These are phyloP conservation scores for Rhegmatorhina hoffmannsi DNA, from an alignment of 2,113 vertebrate species.

Conservation along the genomic window DNA sequence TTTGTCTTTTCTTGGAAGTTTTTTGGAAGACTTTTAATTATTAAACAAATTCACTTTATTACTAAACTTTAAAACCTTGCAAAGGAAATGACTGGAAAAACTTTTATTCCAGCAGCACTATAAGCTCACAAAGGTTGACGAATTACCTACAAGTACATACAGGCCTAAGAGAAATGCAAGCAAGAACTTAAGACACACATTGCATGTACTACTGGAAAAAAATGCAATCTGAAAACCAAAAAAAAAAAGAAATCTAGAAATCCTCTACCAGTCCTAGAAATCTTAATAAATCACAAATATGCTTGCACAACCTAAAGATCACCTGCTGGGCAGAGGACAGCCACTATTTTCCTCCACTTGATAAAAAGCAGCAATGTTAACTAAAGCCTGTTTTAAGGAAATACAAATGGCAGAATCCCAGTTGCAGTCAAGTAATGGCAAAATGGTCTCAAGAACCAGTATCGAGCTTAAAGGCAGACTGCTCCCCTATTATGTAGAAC, in stretches of 20 bases:
- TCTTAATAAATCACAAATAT: neutral
- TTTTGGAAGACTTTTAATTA: neutral
- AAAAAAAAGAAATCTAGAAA: neutral
- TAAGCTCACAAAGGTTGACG: neutral
- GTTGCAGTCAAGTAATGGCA: neutral
- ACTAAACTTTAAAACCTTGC: neutral
- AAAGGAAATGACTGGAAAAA: neutral
- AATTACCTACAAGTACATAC: neutral
- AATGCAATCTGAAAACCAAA: neutral
- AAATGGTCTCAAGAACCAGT: neutral
- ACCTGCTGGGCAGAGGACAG: neutral
- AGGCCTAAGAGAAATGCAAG: neutral
- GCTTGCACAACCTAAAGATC: neutral
- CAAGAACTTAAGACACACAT: neutral
- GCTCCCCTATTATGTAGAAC: neutral
- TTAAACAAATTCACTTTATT: neutral
- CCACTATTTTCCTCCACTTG: neutral
- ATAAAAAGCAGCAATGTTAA: neutral
- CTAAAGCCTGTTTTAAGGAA: neutral
- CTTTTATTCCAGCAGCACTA: neutral
- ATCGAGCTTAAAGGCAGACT: neutral
- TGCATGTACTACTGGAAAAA: neutral
- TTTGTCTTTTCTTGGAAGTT: neutral
- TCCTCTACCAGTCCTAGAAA: neutral
- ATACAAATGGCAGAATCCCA: neutral